These are phyloP conservation scores for Eristalis tenax DNA, from an alignment of 2,888 invertebrate species.

Conservation along the genomic window DNA sequence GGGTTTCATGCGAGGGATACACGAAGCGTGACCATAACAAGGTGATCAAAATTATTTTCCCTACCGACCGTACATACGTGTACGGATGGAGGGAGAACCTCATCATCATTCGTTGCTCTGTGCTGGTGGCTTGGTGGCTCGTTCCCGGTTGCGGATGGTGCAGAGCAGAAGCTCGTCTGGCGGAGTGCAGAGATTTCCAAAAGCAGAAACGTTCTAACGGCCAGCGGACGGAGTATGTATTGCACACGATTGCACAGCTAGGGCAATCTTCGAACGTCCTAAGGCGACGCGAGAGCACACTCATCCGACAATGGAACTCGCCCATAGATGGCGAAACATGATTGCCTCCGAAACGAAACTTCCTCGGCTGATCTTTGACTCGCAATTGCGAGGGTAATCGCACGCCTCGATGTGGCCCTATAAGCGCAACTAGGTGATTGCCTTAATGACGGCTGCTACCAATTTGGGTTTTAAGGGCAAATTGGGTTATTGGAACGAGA, in stretches of 20 bases:
- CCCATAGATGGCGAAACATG: conserved; percentile 51
- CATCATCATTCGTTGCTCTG: not conserved
- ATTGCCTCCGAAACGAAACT: conserved; percentile 28
- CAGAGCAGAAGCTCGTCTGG: not conserved
- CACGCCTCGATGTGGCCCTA: conserved; percentile 27
- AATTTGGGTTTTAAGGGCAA: conserved; percentile 14
- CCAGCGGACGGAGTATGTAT: conserved; percentile 13
- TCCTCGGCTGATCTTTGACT: conserved; percentile 51
- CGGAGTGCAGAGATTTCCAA: conserved; percentile 35
- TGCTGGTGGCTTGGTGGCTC: not conserved
- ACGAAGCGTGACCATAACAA: conserved; percentile 74
- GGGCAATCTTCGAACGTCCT: conserved; percentile 49
- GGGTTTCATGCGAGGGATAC: conserved; percentile 73
- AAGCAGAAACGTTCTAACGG: conserved; percentile 60
- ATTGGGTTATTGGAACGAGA: conserved; percentile 41
- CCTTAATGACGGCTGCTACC: conserved; percentile 43
- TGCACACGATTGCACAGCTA: conserved; percentile 26
- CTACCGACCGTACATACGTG: not conserved
- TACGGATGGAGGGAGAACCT: conserved; percentile 17
- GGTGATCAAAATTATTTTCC: conserved; percentile 68
- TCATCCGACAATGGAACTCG: conserved; percentile 1
- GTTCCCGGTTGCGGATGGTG: no score
- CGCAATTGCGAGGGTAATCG: conserved; percentile 10
- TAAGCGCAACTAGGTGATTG: conserved; percentile 44
- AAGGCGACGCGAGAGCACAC: conserved; percentile 9